Percentiles rank a stretch among this genome's conserved stretches.
Conservation (phyloP, 23 tunicate genomes). For the Phallusia fumigata region DNA sequence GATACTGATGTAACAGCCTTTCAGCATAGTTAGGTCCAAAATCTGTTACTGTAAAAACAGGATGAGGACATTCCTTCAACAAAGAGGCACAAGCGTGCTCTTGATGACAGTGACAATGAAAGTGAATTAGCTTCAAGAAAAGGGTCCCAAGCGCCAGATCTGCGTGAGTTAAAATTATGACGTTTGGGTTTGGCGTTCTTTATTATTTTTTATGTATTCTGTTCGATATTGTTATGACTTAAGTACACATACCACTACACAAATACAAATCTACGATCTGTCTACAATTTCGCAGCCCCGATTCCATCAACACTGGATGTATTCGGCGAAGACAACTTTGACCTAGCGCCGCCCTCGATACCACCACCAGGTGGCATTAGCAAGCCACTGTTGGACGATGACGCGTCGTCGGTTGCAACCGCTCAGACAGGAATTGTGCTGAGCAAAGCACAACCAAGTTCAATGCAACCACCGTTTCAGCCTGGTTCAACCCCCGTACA, state of each 20-base stretch:
- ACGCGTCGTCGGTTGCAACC: slow-evolving; percentile 40
- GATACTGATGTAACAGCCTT: no score
- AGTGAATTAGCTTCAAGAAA: not conserved
- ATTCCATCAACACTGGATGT: slow-evolving; percentile 60
- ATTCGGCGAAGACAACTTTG: slow-evolving; percentile 30
- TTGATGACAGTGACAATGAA: slow-evolving; percentile 37
- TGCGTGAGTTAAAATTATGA: slow-evolving; percentile 9
- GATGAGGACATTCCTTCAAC: not conserved
- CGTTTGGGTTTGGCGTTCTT: no score
- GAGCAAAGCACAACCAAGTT: not conserved
- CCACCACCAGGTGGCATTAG: slow-evolving; percentile 29
- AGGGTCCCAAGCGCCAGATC: slow-evolving; percentile 21
- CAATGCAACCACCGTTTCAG: slow-evolving; percentile 91
- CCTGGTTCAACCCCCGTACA: slow-evolving; percentile 67
- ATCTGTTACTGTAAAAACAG: no score
- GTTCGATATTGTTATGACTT: no score
- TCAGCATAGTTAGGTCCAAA: no score
- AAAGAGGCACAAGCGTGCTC: not conserved
- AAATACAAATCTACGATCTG: no score
- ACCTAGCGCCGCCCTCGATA: slow-evolving; percentile 41
- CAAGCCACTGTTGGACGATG: slow-evolving; percentile 36
- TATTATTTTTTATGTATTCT: not conserved
- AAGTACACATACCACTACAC: no score
- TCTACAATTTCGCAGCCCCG: slow-evolving; percentile 46
- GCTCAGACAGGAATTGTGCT: not conserved